Evolutionary conservation across 2,888 invertebrate genomes (phyloP).

Genomic region (Formica aserva): DNA sequence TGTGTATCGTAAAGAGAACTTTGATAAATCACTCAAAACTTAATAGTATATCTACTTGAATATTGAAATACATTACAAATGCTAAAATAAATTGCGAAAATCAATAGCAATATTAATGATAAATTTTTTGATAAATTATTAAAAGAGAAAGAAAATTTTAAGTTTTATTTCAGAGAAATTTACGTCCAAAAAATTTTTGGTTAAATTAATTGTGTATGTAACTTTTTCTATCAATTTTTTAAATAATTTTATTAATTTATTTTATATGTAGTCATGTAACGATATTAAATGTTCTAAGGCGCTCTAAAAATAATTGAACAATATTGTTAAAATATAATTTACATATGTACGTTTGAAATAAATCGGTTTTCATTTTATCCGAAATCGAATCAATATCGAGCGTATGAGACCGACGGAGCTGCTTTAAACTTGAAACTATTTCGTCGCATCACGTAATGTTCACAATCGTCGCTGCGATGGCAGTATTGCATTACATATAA

Average conservation of each 20-base stretch:
- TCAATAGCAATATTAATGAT: not conserved
- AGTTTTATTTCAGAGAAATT: not conserved
- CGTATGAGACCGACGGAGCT: not conserved
- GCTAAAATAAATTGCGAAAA: not conserved
- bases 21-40: not conserved
- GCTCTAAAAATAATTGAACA: not conserved
- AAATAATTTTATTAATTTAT: not conserved
- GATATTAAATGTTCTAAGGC: not conserved
- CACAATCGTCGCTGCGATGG: conserved; percentile 5
- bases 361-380: not conserved
- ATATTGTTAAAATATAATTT: not conserved
- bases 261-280: not conserved
- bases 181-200: not conserved
- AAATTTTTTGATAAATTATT: not conserved
- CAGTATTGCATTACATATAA: not conserved
- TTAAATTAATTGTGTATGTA: not conserved
- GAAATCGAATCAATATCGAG: not conserved
- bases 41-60: too few relatives aligned
- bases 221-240: not conserved
- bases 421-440: not conserved
- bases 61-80: not conserved
- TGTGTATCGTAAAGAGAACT: not conserved
- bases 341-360: not conserved
- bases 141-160: not conserved
- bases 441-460: not conserved